A percentile compares a stretch with the other conserved stretches of the same genome.
These are phyloP conservation scores for Mesorhabditis belari DNA, from an alignment of 2,888 invertebrate species.

Conservation along the genomic window DNA sequence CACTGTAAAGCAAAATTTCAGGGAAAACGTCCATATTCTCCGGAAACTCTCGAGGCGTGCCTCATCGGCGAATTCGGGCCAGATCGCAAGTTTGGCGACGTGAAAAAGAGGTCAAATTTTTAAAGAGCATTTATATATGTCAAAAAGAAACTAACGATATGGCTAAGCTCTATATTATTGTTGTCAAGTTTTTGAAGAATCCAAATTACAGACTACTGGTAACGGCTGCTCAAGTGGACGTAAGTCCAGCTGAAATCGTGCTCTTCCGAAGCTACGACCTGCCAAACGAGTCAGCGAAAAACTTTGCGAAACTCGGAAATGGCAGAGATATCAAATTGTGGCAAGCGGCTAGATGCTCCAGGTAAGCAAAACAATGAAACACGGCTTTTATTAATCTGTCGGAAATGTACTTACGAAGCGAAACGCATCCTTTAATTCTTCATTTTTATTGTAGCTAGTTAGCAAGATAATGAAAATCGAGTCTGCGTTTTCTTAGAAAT, in stretches of 20 bases:
- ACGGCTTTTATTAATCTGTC: too few relatives aligned
- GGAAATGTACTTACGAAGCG: too few relatives aligned
- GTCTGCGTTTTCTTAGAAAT: too few relatives aligned
- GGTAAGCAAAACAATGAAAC: too few relatives aligned
- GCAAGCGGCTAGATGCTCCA: constrained; percentile 41
- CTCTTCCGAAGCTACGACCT: constrained; percentile 79
- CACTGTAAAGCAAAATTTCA: not conserved
- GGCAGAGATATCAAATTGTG: constrained; percentile 16
- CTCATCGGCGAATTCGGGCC: constrained; percentile 1
- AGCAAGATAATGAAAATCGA: not conserved
- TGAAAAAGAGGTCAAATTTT: not conserved
- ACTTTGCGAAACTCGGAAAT: not conserved
- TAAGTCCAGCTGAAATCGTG: constrained; percentile 87
- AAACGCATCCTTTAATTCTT: too few relatives aligned
- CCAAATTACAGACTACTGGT: constrained; percentile 63
- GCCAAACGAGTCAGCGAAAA: constrained; percentile 15
- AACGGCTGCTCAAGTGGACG: constrained; percentile 78
- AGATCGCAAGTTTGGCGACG: not conserved
- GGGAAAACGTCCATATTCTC: constrained; percentile 6
- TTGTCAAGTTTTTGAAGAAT: not conserved
- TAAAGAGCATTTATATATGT: not conserved
- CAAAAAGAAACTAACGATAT: too few relatives aligned
- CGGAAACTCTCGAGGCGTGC: not conserved
- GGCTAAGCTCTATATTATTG: not conserved
- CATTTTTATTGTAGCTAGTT: too few relatives aligned